These are phyloP conservation scores for Hyphantria cunea DNA, from an alignment of 1,140 invertebrate genomes.

Conservation along the genomic window DNA sequence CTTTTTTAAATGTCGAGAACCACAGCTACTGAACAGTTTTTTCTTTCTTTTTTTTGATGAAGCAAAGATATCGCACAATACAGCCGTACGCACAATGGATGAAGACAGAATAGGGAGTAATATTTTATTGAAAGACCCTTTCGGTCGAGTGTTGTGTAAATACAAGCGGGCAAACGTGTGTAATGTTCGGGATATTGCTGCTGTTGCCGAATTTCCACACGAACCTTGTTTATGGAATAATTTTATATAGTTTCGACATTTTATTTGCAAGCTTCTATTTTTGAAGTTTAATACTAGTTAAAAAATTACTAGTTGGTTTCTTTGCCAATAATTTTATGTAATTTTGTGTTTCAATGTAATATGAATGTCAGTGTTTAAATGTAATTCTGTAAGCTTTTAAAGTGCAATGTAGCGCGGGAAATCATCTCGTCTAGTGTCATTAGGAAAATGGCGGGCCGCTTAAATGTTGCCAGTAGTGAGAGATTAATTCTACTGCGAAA, in stretches of 20 bases:
- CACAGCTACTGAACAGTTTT: neutral
- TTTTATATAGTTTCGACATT: constrained; percentile 2
- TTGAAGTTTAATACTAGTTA: too few relatives aligned
- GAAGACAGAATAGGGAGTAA: constrained; percentile 72
- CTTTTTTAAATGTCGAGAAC: neutral
- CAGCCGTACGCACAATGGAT: constrained; percentile 64
- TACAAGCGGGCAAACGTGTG: constrained; percentile 59
- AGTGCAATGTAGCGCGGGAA: constrained; percentile 43
- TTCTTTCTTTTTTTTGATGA: constrained; percentile 55
- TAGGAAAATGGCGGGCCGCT: constrained; percentile 59
- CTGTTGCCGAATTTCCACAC: constrained; percentile 38
- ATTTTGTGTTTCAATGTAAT: too few relatives aligned
- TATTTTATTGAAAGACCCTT: constrained; percentile 79
- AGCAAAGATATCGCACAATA: constrained; percentile 62
- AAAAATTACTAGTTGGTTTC: too few relatives aligned
- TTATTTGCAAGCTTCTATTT: too few relatives aligned
- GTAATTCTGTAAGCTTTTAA: constrained; percentile 42
- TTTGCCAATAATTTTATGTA: too few relatives aligned
- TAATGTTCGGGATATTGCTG: constrained; percentile 69
- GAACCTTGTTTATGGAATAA: neutral
- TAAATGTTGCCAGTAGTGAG: constrained; percentile 60
- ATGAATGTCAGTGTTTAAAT: too few relatives aligned
- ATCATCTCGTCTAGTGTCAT: constrained; percentile 60
- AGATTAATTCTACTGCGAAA: constrained; percentile 56
- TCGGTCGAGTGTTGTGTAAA: constrained; percentile 76